Evolutionary conservation across 2,797 vertebrate species (phyloP), one percentile per base, ranked within the genome.

Genomic region (Varecia variegata): DNA sequence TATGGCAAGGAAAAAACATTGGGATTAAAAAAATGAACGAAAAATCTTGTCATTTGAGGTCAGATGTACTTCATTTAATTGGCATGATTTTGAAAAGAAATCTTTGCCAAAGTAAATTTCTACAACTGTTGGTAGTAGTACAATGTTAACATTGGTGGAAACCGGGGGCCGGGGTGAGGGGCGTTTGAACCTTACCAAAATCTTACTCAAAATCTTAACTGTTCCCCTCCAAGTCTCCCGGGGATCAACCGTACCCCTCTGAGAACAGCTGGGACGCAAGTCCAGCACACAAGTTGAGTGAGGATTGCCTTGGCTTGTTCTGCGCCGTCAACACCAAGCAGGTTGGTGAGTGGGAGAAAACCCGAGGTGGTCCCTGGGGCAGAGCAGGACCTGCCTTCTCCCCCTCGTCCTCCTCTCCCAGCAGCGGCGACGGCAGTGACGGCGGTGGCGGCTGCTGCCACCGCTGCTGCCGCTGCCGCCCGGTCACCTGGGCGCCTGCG

Each of bases 401-500:
- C 81, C 65, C 30, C 25, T 58, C 10, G 12, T 15, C 68, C 77
- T 25, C 96, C 70, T 62, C 68, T 52, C 68, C 77, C 93, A 11
- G 79, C 60, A 7, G 84, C 54, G 32, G 74, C 30, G 2, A 32
- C 82, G 4, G 45, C 71, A 21, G 96, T 40, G 68, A 60, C 73
- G 5, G 85, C 35, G n/a, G 68, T 23, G 76, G 52, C 65, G 32
- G 47, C 50, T 6, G 40, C 71, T 13, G 80, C 93, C 74, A 54
- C 58, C 67, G 74, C 84, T 8, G 93, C 85, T 2, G 83, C 95
- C 62, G 20, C 79, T 4, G 80, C 94, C 58, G 71, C 81, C 25
- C 8, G 92, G 93, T 73, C 97, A 93, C 97, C 90, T 45, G 96
- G 88, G 93, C 94, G 82, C 93, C 88, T 0, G 91, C 58, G 74